Conservation (phyloP, 2,888 invertebrate species). For the Physocephala rufipes region DNA sequence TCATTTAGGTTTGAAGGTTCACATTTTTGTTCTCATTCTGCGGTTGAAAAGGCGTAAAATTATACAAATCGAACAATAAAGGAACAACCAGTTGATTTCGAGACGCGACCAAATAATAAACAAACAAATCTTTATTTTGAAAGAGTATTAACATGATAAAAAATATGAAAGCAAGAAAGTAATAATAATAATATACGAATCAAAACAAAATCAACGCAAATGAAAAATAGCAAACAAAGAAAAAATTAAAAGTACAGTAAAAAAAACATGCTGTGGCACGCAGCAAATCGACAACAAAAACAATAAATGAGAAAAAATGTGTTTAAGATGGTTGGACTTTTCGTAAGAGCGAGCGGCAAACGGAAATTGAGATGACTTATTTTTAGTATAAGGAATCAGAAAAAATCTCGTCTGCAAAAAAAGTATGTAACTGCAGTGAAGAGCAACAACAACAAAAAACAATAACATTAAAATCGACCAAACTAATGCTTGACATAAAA, state of each 20-base stretch:
- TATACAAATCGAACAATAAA: constrained; percentile 2
- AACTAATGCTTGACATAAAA: background rate
- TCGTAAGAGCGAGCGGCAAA: constrained; percentile 28
- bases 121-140: background rate
- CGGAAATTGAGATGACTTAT: constrained; percentile 32
- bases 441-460: constrained; percentile 3
- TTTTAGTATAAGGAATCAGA: constrained; percentile 15
- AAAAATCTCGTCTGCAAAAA: background rate
- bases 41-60: background rate
- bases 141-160: background rate
- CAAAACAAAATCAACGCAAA: background rate
- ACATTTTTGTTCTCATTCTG: too few species aligned
- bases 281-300: background rate
- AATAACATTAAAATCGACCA: background rate
- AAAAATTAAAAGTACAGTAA: background rate
- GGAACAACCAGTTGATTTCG: background rate
- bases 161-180: background rate
- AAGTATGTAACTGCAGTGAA: constrained; percentile 3
- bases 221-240: background rate
- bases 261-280: background rate
- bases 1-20: background rate
- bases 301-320: background rate
- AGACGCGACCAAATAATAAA: constrained; percentile 3
- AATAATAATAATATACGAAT: background rate
- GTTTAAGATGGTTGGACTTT: background rate